These are phyloP conservation scores for Eugnorisma glareosa DNA, from an alignment of 2,888 invertebrate species.

Conservation along the genomic window DNA sequence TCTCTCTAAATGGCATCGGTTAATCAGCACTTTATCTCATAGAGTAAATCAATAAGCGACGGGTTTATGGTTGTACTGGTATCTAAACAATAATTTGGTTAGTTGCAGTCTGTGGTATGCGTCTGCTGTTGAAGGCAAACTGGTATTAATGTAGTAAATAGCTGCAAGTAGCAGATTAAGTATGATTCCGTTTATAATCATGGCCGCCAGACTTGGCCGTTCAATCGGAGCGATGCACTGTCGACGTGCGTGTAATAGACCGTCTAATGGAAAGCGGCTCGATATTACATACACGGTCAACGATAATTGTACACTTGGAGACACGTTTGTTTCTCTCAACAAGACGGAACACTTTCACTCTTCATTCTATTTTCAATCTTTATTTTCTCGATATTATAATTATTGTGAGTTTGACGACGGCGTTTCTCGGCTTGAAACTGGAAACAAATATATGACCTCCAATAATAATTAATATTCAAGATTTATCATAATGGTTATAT, in stretches of 20 bases:
- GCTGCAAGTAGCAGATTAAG: slow-evolving; percentile 56
- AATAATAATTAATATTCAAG: not conserved
- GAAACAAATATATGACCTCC: not conserved
- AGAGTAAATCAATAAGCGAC: slow-evolving; percentile 49
- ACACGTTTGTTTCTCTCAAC: slow-evolving; percentile 60
- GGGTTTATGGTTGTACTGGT: slow-evolving; percentile 39
- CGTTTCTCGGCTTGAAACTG: no score
- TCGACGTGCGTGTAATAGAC: slow-evolving; percentile 63
- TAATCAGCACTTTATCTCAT: slow-evolving; percentile 40
- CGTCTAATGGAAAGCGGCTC: slow-evolving; percentile 67
- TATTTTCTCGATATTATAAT: not conserved
- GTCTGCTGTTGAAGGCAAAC: slow-evolving; percentile 64
- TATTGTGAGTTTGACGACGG: not conserved
- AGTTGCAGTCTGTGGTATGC: slow-evolving; percentile 49
- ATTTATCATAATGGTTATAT: not conserved
- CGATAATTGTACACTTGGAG: slow-evolving; percentile 63
- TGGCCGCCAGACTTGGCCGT: slow-evolving; percentile 56
- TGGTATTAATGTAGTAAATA: slow-evolving; percentile 54
- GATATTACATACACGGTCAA: slow-evolving; percentile 62
- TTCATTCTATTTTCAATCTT: slow-evolving; percentile 39
- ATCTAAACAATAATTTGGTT: slow-evolving; percentile 46
- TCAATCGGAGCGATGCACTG: slow-evolving; percentile 56
- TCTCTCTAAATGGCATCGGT: slow-evolving; percentile 28
- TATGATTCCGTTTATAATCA: slow-evolving; percentile 54
- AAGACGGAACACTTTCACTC: slow-evolving; percentile 64